These are phyloP conservation scores for Anodontia alba DNA, from an alignment of 2,888 invertebrate genomes.

Conservation along the genomic window DNA sequence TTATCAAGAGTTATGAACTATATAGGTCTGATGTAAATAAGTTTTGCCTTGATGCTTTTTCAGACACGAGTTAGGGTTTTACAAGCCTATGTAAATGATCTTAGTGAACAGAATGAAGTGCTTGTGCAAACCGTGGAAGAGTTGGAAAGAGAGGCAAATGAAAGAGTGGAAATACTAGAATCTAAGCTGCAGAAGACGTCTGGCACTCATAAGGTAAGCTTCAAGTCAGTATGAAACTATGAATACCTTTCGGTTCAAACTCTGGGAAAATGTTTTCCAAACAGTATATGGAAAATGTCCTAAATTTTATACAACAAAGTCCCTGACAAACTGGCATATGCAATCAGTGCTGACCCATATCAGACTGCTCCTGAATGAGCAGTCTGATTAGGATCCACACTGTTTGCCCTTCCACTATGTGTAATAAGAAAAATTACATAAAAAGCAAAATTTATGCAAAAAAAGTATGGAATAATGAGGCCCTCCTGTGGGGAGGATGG, in stretches of 20 bases:
- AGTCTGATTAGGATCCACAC: neutral
- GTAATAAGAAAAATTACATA: too few species aligned
- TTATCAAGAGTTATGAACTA: too few species aligned
- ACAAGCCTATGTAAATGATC: conserved; percentile 84
- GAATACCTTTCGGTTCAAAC: neutral
- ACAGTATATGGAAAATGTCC: too few species aligned
- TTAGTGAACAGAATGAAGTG: conserved; percentile 84
- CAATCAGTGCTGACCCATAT: neutral
- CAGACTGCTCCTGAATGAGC: neutral
- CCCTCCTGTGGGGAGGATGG: too few species aligned
- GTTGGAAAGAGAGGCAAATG: conserved; percentile 83
- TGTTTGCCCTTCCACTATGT: neutral
- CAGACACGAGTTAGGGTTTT: conserved; percentile 81
- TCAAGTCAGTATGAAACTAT: too few species aligned
- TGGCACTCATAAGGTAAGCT: conserved; percentile 76
- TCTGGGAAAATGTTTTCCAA: neutral
- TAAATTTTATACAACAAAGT: too few species aligned
- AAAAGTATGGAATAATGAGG: too few species aligned
- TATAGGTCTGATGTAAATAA: too few species aligned
- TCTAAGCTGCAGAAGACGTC: conserved; percentile 79
- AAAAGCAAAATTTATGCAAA: too few species aligned
- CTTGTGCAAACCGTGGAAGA: conserved; percentile 84
- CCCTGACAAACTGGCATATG: neutral
- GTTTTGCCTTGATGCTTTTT: conserved; percentile 26
- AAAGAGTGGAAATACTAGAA: conserved; percentile 79